Conservation (phyloP, 2,113 vertebrate species). For the Bothrops jararaca region DNA sequence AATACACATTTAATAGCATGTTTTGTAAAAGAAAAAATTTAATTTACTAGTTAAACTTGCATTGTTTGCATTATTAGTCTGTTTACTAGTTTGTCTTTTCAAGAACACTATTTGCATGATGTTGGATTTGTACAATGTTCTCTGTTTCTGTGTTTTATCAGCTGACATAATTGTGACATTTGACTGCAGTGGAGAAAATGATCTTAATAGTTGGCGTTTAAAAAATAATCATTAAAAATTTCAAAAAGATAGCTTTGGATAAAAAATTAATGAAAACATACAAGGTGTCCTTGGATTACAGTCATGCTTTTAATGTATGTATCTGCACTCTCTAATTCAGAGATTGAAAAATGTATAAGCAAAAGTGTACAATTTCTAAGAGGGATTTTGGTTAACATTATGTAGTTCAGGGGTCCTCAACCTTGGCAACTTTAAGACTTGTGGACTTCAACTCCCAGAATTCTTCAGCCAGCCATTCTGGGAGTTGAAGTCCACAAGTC, state of each 20-base stretch:
- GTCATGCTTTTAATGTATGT: background rate
- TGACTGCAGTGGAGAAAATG: background rate
- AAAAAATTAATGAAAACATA: background rate
- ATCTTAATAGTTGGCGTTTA: background rate
- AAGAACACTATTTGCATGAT: background rate
- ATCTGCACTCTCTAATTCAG: background rate
- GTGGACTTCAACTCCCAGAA: no score
- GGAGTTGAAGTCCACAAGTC: no score
- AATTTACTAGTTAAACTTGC: background rate
- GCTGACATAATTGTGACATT: background rate
- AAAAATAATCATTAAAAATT: background rate
- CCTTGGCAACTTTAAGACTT: no score
- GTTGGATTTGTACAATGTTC: background rate
- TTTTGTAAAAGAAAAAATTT: background rate
- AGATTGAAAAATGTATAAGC: background rate
- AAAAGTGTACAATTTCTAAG: background rate
- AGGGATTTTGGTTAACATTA: background rate
- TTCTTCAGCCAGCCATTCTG: no score
- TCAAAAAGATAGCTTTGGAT: background rate
- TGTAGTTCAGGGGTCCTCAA: background rate
- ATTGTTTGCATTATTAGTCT: background rate
- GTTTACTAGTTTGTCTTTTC: background rate
- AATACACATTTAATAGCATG: background rate
- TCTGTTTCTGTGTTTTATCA: background rate
- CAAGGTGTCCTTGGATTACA: background rate